phyloP scores from a whole-genome alignment of 2,113 vertebrate species.

The Patagioenas fasciata region DNA sequence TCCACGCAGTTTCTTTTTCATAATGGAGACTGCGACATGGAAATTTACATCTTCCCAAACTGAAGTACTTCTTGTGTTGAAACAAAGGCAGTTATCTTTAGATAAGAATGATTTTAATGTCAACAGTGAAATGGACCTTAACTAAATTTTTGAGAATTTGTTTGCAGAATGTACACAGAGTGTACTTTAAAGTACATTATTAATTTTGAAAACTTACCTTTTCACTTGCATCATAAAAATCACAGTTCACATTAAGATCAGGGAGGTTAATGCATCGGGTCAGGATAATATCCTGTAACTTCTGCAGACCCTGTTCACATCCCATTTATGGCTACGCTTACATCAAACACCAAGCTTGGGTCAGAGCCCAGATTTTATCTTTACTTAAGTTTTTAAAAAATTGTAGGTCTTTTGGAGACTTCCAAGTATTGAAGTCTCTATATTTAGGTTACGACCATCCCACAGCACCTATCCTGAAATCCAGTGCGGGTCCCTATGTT shows the following conservation, averaged over 20 bases:
- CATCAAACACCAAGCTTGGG: background rate
- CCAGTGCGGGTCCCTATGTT: background rate
- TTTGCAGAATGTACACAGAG: background rate
- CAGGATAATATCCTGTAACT: background rate
- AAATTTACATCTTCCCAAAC: constrained; percentile 28
- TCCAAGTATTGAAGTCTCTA: background rate
- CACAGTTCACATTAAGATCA: background rate
- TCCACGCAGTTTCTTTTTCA: constrained; percentile 18
- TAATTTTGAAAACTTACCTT: background rate
- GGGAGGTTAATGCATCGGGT: background rate
- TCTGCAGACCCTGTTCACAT: background rate
- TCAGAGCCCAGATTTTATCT: background rate
- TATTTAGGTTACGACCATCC: background rate
- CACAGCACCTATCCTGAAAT: background rate
- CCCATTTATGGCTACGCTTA: background rate
- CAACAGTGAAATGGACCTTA: background rate
- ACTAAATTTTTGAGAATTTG: background rate
- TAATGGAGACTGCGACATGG: background rate
- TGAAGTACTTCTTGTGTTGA: background rate
- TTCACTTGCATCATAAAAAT: background rate
- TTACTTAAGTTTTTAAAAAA: background rate
- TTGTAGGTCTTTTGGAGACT: background rate
- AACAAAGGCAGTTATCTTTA: constrained; percentile 1
- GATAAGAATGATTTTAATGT: background rate
- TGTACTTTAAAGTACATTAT: background rate